A percentile compares a stretch with the other conserved stretches of the same genome.
phyloP scores from a whole-genome alignment of 2,888 invertebrate species.

The Perizoma flavofasciatum region DNA sequence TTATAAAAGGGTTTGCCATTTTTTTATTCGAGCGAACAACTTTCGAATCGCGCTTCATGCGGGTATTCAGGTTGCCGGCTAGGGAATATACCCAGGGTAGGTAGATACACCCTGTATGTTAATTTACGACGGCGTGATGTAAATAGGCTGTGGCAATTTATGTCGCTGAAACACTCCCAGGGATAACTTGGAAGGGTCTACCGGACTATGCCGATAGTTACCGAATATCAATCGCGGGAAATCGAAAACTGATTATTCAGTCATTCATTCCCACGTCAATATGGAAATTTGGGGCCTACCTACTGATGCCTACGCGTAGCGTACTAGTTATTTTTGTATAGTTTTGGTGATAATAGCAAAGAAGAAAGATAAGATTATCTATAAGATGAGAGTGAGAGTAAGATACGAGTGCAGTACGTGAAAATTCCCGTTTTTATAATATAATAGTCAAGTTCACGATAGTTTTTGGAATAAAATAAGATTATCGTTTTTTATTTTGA shows the following conservation, averaged over 20 bases:
- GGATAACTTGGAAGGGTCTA: constrained; percentile 55
- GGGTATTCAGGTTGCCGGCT: constrained; percentile 65
- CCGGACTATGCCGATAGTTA: constrained; percentile 44
- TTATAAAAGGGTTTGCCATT: constrained; percentile 29
- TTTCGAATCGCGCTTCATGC: constrained; percentile 44
- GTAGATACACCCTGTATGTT: constrained; percentile 60
- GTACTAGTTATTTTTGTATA: no score
- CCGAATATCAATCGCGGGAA: constrained; percentile 42
- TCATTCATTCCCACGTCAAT: constrained; percentile 50
- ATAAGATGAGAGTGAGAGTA: no score
- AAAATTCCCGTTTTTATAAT: no score
- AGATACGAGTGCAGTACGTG: no score
- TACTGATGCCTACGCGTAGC: background rate
- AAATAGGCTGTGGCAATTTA: constrained; percentile 76
- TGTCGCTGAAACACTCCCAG: constrained; percentile 71
- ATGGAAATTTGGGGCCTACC: constrained; percentile 37
- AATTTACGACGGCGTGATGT: constrained; percentile 73
- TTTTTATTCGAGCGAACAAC: constrained; percentile 25
- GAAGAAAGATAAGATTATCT: no score
- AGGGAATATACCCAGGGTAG: constrained; percentile 52
- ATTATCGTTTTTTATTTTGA: no score
- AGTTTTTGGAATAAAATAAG: no score
- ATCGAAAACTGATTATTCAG: constrained; percentile 60
- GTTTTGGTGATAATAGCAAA: no score
- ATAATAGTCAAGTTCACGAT: no score